These are phyloP conservation scores for Yponomeuta malinellus DNA, from an alignment of 2,888 invertebrate species.

Conservation along the genomic window DNA sequence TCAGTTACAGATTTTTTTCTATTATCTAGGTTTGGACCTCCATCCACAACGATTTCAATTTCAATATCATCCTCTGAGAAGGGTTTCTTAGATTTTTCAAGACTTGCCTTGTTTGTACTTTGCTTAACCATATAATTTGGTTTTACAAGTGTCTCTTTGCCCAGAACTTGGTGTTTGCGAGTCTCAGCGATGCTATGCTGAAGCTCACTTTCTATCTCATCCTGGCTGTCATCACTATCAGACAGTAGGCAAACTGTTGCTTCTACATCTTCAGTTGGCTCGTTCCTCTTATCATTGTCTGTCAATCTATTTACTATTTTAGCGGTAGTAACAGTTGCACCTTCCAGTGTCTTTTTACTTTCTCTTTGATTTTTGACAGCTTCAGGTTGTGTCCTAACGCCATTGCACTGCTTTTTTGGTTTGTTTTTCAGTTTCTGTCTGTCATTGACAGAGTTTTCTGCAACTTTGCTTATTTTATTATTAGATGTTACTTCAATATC, in stretches of 20 bases:
- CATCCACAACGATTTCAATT: background rate
- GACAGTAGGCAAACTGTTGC: background rate
- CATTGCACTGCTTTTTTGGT: background rate
- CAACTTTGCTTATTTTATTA: background rate
- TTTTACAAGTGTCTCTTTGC: background rate
- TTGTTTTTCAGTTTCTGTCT: background rate
- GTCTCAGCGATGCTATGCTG: background rate
- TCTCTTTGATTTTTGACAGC: background rate
- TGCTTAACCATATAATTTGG: background rate
- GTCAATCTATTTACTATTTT: background rate
- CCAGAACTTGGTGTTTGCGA: background rate
- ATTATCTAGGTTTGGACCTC: background rate
- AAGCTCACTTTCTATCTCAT: background rate
- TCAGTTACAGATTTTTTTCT: background rate
- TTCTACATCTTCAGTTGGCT: background rate
- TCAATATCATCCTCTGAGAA: background rate
- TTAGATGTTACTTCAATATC: background rate
- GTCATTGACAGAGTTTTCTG: background rate
- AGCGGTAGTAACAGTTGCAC: background rate
- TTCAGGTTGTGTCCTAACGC: background rate
- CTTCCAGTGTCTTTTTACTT: too few species aligned
- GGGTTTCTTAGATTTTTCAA: background rate
- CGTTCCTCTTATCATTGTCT: background rate
- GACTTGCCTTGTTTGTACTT: too few species aligned
- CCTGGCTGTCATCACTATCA: background rate